Conservation (phyloP, 2,888 invertebrate species). For the Agrilus biguttatus region DNA sequence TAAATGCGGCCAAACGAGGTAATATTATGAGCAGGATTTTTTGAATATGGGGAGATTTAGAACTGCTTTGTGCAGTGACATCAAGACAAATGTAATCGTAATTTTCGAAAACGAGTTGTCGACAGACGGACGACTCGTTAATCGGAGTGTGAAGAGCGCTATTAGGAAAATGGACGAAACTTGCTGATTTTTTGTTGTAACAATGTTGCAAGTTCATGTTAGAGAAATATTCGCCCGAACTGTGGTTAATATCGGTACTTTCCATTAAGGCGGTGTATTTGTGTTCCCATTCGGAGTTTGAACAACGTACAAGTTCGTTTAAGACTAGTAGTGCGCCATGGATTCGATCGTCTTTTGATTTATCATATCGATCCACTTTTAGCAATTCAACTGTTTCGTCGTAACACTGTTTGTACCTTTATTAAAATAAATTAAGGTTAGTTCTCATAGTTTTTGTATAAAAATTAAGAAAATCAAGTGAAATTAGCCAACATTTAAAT, state of each 20-base stretch:
- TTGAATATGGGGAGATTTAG: constrained; percentile 64
- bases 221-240: constrained; percentile 16
- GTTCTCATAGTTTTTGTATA: too few relatives aligned
- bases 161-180: constrained; percentile 30
- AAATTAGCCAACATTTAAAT: too few relatives aligned
- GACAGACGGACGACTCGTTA: constrained; percentile 79
- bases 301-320: constrained; percentile 84
- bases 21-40: constrained; percentile 74
- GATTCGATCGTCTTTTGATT: constrained; percentile 75
- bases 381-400: constrained; percentile 75
- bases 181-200: constrained; percentile 24
- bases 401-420: constrained; percentile 74
- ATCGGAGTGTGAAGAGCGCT: constrained; percentile 43
- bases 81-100: constrained; percentile 67
- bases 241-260: constrained; percentile 23
- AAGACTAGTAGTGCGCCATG: constrained; percentile 87
- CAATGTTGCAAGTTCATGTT: constrained; percentile 28
- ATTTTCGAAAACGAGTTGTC: constrained; percentile 65
- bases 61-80: constrained; percentile 63
- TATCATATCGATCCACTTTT: constrained; percentile 57
- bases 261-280: constrained; percentile 59
- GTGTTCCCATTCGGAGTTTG: constrained; percentile 77
- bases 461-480: too few relatives aligned
- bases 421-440: constrained; percentile 1
- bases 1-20: constrained; percentile 88